These are phyloP conservation scores for Hydrochoerus hydrochaeris DNA, from an alignment of 2,113 vertebrate genomes.

Conservation along the genomic window DNA sequence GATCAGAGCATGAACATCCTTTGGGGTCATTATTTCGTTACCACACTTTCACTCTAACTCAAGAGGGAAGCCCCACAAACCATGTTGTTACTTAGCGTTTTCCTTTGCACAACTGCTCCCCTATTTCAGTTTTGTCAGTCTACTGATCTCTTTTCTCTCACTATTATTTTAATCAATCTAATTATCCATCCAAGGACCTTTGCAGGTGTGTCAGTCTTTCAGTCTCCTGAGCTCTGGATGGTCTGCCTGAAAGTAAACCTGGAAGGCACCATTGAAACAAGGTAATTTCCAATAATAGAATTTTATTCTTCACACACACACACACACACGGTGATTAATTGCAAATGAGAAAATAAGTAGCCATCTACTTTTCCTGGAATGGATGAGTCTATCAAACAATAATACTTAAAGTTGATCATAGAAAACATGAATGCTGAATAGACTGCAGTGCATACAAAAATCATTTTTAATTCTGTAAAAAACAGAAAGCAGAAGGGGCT, in stretches of 20 bases:
- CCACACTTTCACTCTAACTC: neutral
- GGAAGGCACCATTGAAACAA: neutral
- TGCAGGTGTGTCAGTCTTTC: neutral
- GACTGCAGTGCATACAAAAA: neutral
- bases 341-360: neutral
- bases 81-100: neutral
- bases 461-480: conserved; percentile 29
- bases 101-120: neutral
- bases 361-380: neutral
- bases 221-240: neutral
- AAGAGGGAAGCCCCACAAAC: neutral
- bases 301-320: neutral
- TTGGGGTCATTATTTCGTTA: neutral
- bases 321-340: neutral
- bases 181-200: neutral
- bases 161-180: neutral
- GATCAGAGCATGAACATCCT: neutral
- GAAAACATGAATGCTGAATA: neutral
- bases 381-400: neutral
- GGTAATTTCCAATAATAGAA: neutral
- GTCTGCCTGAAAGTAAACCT: neutral
- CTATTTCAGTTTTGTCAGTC: fast-evolving
- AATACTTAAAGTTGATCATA: neutral
- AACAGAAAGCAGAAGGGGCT: neutral
- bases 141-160: neutral